These are phyloP conservation scores for Cepaea nemoralis DNA, from an alignment of 1,140 invertebrate species.

Conservation along the genomic window DNA sequence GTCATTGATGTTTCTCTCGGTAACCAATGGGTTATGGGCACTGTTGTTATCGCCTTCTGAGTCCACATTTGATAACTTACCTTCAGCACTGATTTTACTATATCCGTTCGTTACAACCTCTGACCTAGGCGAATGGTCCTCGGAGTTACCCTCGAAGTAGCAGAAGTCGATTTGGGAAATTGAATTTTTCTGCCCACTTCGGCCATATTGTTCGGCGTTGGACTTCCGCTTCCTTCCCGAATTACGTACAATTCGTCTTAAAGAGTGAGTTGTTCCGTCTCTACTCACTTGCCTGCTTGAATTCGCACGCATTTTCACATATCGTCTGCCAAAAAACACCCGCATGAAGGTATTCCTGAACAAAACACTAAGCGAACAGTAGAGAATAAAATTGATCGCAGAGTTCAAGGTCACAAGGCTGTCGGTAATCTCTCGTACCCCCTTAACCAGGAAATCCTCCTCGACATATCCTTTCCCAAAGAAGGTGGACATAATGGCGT, in stretches of 20 bases:
- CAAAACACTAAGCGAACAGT: slow-evolving; percentile 81
- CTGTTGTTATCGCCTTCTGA: background rate
- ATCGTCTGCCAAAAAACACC: slow-evolving; percentile 46
- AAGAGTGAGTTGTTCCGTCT: background rate
- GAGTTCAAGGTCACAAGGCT: slow-evolving; percentile 83
- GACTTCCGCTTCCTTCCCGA: background rate
- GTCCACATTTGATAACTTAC: background rate
- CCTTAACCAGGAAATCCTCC: slow-evolving; percentile 71
- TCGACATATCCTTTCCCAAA: slow-evolving; percentile 69
- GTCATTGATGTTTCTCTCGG: background rate
- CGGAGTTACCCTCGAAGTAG: background rate
- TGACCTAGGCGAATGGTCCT: background rate
- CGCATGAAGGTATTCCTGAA: slow-evolving; percentile 37
- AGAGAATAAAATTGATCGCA: slow-evolving; percentile 82
- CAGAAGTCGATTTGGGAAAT: background rate
- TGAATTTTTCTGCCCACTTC: background rate
- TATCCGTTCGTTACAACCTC: background rate
- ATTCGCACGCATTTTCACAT: slow-evolving; percentile 20
- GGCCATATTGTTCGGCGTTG: background rate
- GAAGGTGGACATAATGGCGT: slow-evolving; percentile 76
- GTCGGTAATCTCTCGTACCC: slow-evolving; percentile 83
- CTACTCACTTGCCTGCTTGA: background rate
- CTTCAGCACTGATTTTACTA: background rate
- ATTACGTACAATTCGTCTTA: background rate
- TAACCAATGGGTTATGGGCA: background rate